These are phyloP conservation scores for Frankliniella fusca DNA, from an alignment of 2,888 invertebrate species.

Conservation along the genomic window DNA sequence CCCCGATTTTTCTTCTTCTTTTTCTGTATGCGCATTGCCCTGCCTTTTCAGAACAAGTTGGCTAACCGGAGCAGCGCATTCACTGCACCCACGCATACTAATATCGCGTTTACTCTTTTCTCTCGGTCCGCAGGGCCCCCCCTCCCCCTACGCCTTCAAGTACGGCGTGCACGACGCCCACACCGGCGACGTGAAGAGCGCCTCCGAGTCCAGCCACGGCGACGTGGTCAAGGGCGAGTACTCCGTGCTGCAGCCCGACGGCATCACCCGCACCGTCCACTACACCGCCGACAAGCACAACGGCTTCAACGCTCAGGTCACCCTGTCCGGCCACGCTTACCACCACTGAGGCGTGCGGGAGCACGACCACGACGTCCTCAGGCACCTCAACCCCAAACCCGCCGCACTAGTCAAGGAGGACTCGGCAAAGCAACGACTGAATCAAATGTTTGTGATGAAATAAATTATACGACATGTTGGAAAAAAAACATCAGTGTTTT, in stretches of 20 bases:
- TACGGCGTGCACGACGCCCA: conserved; percentile 16
- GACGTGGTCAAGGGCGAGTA: background rate
- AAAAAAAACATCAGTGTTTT: background rate
- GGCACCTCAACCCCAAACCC: background rate
- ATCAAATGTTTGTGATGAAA: conserved; percentile 4
- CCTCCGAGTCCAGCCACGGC: conserved; percentile 1
- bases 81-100: background rate
- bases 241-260: background rate
- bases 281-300: conserved; percentile 5
- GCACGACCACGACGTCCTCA: background rate
- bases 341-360: background rate
- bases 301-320: conserved; percentile 16
- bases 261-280: background rate
- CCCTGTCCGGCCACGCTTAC: conserved; percentile 5
- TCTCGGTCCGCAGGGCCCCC: background rate
- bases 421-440: conserved; percentile 1
- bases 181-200: background rate
- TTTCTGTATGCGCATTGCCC: background rate
- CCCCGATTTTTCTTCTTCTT: background rate
- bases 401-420: conserved; percentile 2
- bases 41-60: background rate
- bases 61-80: background rate
- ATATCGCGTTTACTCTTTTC: background rate
- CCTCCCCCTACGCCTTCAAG: conserved; percentile 24
- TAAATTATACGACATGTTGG: conserved; percentile 2